A percentile compares a stretch with the other conserved stretches of the same genome.
phyloP scores from a whole-genome alignment of 2,113 vertebrate genomes.

The Nyctereutes procyonoides region DNA sequence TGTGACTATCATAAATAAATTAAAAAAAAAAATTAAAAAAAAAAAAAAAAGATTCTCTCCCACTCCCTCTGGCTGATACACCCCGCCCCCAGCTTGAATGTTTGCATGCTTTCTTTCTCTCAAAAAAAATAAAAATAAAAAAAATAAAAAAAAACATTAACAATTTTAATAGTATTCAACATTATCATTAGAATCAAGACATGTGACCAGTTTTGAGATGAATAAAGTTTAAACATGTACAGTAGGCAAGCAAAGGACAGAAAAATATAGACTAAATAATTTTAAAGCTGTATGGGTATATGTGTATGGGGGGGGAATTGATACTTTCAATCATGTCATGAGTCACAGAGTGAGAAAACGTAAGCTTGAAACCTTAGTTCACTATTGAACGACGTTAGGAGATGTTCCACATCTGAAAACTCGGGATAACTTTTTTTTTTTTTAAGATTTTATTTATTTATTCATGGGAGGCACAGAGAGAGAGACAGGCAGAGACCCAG shows the following conservation, averaged over 20 bases:
- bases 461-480: too few relatives aligned
- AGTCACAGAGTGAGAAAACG: neutral
- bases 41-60: too few relatives aligned
- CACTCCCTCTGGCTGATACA: too few relatives aligned
- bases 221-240: neutral
- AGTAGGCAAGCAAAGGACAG: neutral
- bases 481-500: too few relatives aligned
- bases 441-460: too few relatives aligned
- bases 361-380: neutral
- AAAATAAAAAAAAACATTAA: conserved; percentile 57
- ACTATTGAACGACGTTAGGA: neutral
- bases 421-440: neutral
- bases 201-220: conserved; percentile 33
- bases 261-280: conserved; percentile 45
- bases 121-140: too few relatives aligned
- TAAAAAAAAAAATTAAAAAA: too few relatives aligned
- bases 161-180: conserved; percentile 21
- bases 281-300: neutral
- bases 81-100: too few relatives aligned
- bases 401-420: conserved; percentile 52
- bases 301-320: neutral
- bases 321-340: neutral
- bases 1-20: too few relatives aligned
- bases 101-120: too few relatives aligned
- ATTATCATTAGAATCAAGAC: conserved; percentile 34